Evolutionary conservation across 2,888 invertebrate genomes (phyloP).

Genomic region (Chelonus formosanus): DNA sequence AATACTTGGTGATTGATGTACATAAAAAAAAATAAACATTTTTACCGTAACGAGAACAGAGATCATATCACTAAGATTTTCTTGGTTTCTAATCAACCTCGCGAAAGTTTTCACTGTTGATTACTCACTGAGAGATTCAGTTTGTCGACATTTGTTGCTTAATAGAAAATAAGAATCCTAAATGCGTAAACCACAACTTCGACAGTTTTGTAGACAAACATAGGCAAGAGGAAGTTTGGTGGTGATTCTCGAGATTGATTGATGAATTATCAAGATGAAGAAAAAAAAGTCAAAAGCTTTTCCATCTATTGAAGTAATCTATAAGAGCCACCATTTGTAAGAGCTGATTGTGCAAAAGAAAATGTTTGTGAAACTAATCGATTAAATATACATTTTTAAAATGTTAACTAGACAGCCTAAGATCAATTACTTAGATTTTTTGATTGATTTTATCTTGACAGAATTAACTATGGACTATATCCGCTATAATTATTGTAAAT

Average conservation of each 20-base stretch:
- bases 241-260: neutral
- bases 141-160: too few relatives aligned
- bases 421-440: neutral
- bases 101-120: too few relatives aligned
- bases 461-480: neutral
- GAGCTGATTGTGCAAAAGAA: neutral
- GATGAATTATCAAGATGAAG: neutral
- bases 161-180: conserved; percentile 3
- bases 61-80: too few relatives aligned
- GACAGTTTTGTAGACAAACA: neutral
- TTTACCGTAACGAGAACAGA: too few relatives aligned
- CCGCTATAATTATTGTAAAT: neutral
- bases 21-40: too few relatives aligned
- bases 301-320: neutral
- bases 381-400: neutral
- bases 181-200: conserved; percentile 5
- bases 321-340: neutral
- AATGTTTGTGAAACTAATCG: neutral
- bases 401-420: neutral
- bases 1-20: too few relatives aligned
- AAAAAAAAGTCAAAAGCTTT: neutral
- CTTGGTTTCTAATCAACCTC: too few relatives aligned
- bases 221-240: neutral
- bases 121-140: too few relatives aligned
- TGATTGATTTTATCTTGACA: neutral